A percentile compares a stretch with the other conserved stretches of the same genome.
These are phyloP conservation scores for Carassius gibelio DNA, from an alignment of 2,113 vertebrate species.

Conservation along the genomic window DNA sequence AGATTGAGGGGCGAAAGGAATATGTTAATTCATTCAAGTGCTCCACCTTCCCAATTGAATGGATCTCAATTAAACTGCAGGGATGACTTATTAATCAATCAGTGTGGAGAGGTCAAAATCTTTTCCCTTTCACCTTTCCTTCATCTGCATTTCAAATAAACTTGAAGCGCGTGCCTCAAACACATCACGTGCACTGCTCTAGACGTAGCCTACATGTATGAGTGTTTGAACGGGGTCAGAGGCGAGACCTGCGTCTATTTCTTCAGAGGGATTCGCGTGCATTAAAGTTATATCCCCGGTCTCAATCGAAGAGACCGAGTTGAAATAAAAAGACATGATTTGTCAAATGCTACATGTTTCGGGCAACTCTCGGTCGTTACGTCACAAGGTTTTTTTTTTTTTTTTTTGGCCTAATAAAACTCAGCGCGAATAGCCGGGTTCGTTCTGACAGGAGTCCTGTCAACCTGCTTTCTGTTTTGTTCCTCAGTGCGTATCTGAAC, in stretches of 20 bases:
- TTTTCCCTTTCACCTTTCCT: slow-evolving; percentile 73
- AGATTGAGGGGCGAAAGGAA: slow-evolving; percentile 94
- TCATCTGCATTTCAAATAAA: slow-evolving; percentile 66
- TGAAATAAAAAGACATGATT: no score
- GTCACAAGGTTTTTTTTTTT: no score
- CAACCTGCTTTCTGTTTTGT: no score
- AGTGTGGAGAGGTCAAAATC: slow-evolving; percentile 80
- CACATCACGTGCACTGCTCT: neutral
- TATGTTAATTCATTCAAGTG: slow-evolving; percentile 93
- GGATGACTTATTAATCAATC: slow-evolving; percentile 94
- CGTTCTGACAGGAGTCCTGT: no score
- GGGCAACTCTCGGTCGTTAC: no score
- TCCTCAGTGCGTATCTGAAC: no score
- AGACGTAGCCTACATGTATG: neutral
- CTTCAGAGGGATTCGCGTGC: slow-evolving; percentile 51
- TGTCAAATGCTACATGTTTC: no score
- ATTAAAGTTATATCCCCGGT: slow-evolving; percentile 68
- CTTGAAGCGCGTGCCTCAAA: slow-evolving; percentile 71
- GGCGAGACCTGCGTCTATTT: neutral
- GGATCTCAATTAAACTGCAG: slow-evolving; percentile 91
- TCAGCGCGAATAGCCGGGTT: no score
- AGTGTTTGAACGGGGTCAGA: neutral
- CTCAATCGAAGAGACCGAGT: slow-evolving; percentile 19
- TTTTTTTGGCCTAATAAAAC: no score
- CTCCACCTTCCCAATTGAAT: slow-evolving; percentile 97